These are phyloP conservation scores for Berghia stephanieae DNA, from an alignment of 1,140 invertebrate genomes.

Conservation along the genomic window DNA sequence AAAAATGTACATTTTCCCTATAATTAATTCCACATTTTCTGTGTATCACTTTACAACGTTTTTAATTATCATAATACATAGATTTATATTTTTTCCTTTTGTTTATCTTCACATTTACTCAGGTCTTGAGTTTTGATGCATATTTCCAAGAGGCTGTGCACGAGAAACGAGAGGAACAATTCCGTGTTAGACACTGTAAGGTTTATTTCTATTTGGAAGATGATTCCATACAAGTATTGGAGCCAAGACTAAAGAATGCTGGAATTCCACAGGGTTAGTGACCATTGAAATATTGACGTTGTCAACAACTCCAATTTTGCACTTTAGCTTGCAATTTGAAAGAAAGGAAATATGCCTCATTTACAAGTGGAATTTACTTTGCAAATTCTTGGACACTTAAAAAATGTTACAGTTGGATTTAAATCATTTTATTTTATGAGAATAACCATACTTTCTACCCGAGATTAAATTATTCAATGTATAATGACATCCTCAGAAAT, in stretches of 20 bases:
- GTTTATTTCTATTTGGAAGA: constrained; percentile 68
- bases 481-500: no score
- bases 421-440: no score
- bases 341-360: no score
- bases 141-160: constrained; percentile 67
- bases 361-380: no score
- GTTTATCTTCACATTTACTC: background rate
- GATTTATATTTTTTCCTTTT: background rate
- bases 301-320: no score
- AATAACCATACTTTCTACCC: no score
- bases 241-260: constrained; percentile 65
- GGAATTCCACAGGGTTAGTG: constrained; percentile 66
- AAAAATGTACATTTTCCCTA: no score
- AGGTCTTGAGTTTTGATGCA: constrained; percentile 64
- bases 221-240: constrained; percentile 67
- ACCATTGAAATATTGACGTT: no score
- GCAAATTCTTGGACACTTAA: no score
- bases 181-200: constrained; percentile 63
- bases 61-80: background rate
- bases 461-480: no score
- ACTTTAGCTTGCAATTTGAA: no score
- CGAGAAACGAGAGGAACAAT: constrained; percentile 66
- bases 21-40: constrained; percentile 66
- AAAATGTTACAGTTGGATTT: no score
- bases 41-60: background rate